Base-by-base conservation (phyloP, 2,888 invertebrate species). In the Philereme transversata region DNA sequence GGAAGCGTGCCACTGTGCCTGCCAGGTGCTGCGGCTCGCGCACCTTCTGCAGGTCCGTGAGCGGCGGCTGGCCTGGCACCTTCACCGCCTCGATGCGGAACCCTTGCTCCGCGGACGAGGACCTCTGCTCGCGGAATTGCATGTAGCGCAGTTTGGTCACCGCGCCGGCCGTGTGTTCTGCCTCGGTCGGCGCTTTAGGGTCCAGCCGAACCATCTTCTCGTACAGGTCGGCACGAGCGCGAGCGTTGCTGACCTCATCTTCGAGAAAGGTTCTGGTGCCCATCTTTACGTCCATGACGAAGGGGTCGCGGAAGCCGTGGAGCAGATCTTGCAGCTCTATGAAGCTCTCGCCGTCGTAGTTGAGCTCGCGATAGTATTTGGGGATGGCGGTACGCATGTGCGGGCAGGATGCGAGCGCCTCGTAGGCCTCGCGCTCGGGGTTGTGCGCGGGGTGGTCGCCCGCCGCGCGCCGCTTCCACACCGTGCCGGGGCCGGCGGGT, bases 271-370 rank as follows among this genome's bases (percentile, higher is more conserved):
- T 99, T 77, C 99, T 94, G 3, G 97, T 97, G 47, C 99, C 99
- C 95, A 99, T 97, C 93, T 99, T 99, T 64, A 99, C 96, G 86
- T 99, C 99, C 96, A 99, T 99, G 0, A 99, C 98, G 79, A 96
- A 96, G 0, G 98, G 98, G 87, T 99, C 97, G 77, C 93, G 88
- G 88, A 99, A 99, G 60, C 97, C 97, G 75, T 97, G 96, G 34
- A 99, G 91, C 22, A 99, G 93, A 86, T 99, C 98, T 90, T 99
- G 98, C 66, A 99, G 95, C 87, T 99, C 99, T 77, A 99, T 98
- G 88, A 98, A 99, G 69, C 94, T 94, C 77, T 97, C 96, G 43
- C 95, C 95, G 61, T 94, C 94, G 82, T 96, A 96, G 71, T 96
- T 95, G 48, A 96, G 95, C 81, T 97, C 96, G 50, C 97, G 94